Base-by-base conservation (phyloP, 1,140 invertebrate genomes). In the Micrasema longulum region DNA sequence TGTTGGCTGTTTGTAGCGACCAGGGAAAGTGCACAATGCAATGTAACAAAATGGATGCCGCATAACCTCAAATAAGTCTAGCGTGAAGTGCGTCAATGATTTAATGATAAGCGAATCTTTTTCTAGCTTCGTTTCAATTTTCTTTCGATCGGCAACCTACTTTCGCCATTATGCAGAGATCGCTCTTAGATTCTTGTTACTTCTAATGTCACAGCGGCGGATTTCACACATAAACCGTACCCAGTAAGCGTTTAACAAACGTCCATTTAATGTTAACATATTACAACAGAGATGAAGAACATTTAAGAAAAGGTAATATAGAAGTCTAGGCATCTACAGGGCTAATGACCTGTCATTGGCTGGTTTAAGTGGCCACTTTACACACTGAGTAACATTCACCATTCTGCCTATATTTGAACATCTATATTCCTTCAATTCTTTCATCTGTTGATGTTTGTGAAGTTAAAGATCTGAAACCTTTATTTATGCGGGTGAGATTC, bases 1-100 rank as follows among this genome's bases (percentile, higher is more conserved):
- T 31, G 26, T 7, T 31, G 7, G 26, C 26, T 31, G n/a, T n/a
- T n/a, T n/a, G n/a, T 38, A 63, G 18, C 9, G 26, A 36, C 11
- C 5, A 36, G 73, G 67, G 73, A 74, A 74, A 74, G 73, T 74
- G 69, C 63, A 63, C 43, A 45, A 41, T 60, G 45, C 36, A 67
- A 67, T 55, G 26, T 5, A 41, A 55, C 65, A 68, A 68, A 55
- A 68, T 68, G 50, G 50, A 16, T 12, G 50, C 22, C 35, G 57
- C 68, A 55, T 74, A 74, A 74, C 72, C 72, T 66, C 63, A 74
- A 74, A 74, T 52, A 70, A 47, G 14, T 66, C 53, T 69, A 64
- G 47, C 72, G 67, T 70, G 66, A 71, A 71, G 71, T 67, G 57
- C 68, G 52, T 62, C 63, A 70, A 69, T 62, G 45, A 50, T 36